Conservation (phyloP, 2,888 invertebrate genomes). For the Argynnis bischoffii region DNA sequence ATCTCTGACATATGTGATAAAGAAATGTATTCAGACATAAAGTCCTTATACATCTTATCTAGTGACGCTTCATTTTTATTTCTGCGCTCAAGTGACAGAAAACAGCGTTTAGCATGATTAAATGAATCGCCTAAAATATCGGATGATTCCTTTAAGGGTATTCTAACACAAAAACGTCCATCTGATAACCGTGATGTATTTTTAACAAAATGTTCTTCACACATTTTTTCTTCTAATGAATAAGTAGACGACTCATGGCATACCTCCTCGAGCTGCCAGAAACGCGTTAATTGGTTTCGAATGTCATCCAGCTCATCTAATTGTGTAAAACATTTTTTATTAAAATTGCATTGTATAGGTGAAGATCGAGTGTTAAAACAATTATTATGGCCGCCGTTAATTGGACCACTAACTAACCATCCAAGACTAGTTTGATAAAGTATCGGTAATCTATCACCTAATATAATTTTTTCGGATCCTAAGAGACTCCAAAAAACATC, state of each 20-base stretch:
- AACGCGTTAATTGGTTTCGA: not conserved
- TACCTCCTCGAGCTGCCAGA: conserved; percentile 1
- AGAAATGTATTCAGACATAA: too few relatives aligned
- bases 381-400: too few relatives aligned
- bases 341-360: too few relatives aligned
- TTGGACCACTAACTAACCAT: too few relatives aligned
- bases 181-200: conserved; percentile 35
- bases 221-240: conserved; percentile 37
- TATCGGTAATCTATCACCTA: conserved; percentile 3
- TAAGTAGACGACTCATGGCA: conserved; percentile 17
- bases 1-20: too few relatives aligned
- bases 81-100: conserved; percentile 18
- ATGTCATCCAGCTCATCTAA: not conserved
- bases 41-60: too few relatives aligned
- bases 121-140: conserved; percentile 36
- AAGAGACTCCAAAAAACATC: conserved; percentile 10
- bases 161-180: conserved; percentile 37
- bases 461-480: conserved; percentile 4
- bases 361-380: too few relatives aligned
- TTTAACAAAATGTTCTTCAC: conserved; percentile 37
- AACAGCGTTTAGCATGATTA: conserved; percentile 22
- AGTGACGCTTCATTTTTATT: too few relatives aligned
- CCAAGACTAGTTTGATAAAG: not conserved
- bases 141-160: conserved; percentile 30
- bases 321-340: too few relatives aligned